Percentiles rank a stretch among this genome's conserved stretches.
These are phyloP conservation scores for Echinops telfairi DNA, from an alignment of 2,113 vertebrate species.

Conservation along the genomic window DNA sequence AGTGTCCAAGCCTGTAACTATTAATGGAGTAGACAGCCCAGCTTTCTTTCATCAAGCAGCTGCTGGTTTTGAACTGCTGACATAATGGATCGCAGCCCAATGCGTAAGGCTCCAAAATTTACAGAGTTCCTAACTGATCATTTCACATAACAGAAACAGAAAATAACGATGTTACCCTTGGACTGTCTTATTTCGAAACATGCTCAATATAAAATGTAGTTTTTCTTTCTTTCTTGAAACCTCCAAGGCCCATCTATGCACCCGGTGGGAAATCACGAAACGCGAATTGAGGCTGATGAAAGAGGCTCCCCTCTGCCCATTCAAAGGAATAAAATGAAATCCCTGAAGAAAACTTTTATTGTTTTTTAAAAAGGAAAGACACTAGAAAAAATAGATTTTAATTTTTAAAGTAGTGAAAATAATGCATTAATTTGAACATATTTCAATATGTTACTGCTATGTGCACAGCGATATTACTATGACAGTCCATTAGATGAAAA, in stretches of 20 bases:
- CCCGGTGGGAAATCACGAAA: not conserved
- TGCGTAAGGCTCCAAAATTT: not conserved
- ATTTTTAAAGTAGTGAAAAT: not conserved
- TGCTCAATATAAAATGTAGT: not conserved
- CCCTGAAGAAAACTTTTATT: not conserved
- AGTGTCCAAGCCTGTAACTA: too few species aligned
- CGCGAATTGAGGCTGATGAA: not conserved
- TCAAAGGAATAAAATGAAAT: not conserved
- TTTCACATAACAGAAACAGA: not conserved
- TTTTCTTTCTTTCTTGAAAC: not conserved
- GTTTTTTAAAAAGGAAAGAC: not conserved
- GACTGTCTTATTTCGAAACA: not conserved
- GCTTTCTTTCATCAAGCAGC: too few species aligned
- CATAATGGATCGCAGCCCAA: too few species aligned
- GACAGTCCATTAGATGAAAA: slow-evolving; percentile 42
- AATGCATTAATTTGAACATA: slow-evolving; percentile 53
- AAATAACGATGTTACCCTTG: not conserved
- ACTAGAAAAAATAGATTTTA: not conserved
- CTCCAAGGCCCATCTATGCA: not conserved
- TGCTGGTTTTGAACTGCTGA: too few species aligned
- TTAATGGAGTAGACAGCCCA: too few species aligned
- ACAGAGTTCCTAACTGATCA: not conserved
- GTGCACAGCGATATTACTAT: slow-evolving; percentile 37
- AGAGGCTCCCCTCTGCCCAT: not conserved
- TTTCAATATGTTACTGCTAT: slow-evolving; percentile 49